A percentile compares a stretch with the other conserved stretches of the same genome.
These are phyloP conservation scores for Esox lucius DNA, from an alignment of 2,797 vertebrate genomes.

Conservation along the genomic window DNA sequence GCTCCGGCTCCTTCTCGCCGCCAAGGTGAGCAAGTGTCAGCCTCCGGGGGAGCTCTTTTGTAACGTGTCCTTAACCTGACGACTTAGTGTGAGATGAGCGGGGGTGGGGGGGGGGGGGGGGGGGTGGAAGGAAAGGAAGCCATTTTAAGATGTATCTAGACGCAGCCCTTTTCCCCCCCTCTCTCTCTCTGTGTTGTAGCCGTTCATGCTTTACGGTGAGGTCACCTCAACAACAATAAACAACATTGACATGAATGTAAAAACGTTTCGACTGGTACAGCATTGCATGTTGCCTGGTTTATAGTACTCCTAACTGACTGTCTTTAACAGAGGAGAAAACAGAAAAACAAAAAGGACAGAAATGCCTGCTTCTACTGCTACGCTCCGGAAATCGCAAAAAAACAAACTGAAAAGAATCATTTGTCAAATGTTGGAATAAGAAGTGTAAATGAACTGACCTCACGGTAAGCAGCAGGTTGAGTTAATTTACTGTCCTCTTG, in stretches of 20 bases:
- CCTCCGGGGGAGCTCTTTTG: neutral
- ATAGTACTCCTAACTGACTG: neutral
- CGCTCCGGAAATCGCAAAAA: neutral
- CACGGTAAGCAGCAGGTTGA: slow-evolving; percentile 91
- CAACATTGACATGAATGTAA: neutral
- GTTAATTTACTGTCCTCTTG: slow-evolving; percentile 93
- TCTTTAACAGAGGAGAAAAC: slow-evolving; percentile 6
- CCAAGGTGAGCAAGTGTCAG: neutral
- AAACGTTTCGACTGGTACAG: neutral
- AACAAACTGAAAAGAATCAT: slow-evolving; percentile 72
- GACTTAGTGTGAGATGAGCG: neutral
- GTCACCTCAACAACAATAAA: slow-evolving; percentile 5
- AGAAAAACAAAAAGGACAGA: slow-evolving; percentile 25
- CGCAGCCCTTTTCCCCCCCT: neutral
- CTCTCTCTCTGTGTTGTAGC: neutral
- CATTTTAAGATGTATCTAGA: neutral
- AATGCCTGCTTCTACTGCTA: slow-evolving; percentile 7
- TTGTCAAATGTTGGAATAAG: slow-evolving; percentile 81
- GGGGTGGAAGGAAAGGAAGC: neutral
- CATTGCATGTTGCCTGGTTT: neutral
- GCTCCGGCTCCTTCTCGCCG: neutral
- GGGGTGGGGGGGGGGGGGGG: neutral
- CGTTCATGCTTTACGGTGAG: slow-evolving; percentile 1
- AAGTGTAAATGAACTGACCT: slow-evolving; percentile 92
- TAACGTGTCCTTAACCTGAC: neutral